A percentile compares a stretch with the other conserved stretches of the same genome.
Evolutionary conservation across 1,140 invertebrate genomes (phyloP).

Genomic region (Chlorops oryzae): DNA sequence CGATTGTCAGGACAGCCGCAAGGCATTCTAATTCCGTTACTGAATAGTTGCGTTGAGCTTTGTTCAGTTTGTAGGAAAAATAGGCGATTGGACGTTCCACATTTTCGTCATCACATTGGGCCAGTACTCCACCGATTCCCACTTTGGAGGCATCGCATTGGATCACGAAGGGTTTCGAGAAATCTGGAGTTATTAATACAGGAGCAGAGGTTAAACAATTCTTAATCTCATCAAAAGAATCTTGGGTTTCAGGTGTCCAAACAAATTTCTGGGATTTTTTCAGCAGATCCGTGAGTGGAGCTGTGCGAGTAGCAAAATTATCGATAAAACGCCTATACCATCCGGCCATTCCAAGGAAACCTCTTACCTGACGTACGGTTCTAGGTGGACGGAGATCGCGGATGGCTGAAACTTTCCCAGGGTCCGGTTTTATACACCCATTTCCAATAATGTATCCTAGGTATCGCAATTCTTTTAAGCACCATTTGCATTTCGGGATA

Average conservation of each 20-base stretch:
- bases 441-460: constrained; percentile 10
- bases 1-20: constrained; percentile 6
- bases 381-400: background rate
- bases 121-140: constrained; percentile 5
- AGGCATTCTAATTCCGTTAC: constrained; percentile 9
- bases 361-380: background rate
- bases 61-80: constrained; percentile 9
- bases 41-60: constrained; percentile 12
- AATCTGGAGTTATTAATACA: constrained; percentile 17
- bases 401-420: background rate
- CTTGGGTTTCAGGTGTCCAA: background rate
- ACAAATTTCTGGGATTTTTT: background rate
- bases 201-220: background rate
- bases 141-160: constrained; percentile 12
- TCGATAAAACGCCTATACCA: background rate
- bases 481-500: constrained; percentile 36
- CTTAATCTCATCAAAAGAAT: constrained; percentile 5
- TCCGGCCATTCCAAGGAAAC: constrained; percentile 3
- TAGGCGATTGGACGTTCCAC: constrained; percentile 7
- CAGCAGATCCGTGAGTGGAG: constrained; percentile 2
- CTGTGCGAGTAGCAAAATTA: constrained; percentile 2
- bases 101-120: background rate
- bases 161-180: constrained; percentile 14
- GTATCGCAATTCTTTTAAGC: constrained; percentile 26
- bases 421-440: constrained; percentile 33